Conservation (phyloP, 1,140 invertebrate species). For the Proctacanthus coquilletti region DNA sequence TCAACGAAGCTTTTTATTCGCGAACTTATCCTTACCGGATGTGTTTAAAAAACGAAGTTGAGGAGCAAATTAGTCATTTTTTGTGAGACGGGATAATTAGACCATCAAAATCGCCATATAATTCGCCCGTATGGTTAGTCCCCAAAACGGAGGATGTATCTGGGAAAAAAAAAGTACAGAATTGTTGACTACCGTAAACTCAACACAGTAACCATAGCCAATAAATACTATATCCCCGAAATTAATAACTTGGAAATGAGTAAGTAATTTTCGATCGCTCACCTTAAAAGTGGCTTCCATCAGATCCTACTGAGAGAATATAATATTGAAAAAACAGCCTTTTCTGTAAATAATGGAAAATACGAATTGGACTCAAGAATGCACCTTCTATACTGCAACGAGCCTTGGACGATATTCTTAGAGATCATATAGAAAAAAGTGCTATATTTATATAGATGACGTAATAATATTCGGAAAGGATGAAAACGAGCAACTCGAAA, state of each 20-base stretch:
- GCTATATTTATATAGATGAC: not conserved
- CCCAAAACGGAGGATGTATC: not conserved
- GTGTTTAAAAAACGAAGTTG: conserved; percentile 3
- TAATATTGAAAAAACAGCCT: not conserved
- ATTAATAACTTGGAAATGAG: not conserved
- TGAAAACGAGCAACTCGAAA: not conserved
- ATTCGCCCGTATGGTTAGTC: not conserved
- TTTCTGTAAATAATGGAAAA: too few species aligned
- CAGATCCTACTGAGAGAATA: too few species aligned
- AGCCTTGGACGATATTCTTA: too few species aligned
- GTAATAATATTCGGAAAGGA: not conserved
- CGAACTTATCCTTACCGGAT: not conserved
- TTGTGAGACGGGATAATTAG: not conserved
- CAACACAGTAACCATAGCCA: too few species aligned
- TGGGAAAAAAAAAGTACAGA: not conserved
- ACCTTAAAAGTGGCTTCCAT: not conserved
- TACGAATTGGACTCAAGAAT: not conserved
- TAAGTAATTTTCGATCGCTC: not conserved
- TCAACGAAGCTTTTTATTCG: not conserved
- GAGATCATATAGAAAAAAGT: not conserved
- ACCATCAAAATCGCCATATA: not conserved
- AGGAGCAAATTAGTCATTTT: not conserved
- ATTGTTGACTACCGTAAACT: not conserved
- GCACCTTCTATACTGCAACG: not conserved
- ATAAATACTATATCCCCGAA: not conserved